Evolutionary conservation across 64 coral and sea anemone genomes (phyloP).

Genomic region (Actinia tenebrosa): DNA sequence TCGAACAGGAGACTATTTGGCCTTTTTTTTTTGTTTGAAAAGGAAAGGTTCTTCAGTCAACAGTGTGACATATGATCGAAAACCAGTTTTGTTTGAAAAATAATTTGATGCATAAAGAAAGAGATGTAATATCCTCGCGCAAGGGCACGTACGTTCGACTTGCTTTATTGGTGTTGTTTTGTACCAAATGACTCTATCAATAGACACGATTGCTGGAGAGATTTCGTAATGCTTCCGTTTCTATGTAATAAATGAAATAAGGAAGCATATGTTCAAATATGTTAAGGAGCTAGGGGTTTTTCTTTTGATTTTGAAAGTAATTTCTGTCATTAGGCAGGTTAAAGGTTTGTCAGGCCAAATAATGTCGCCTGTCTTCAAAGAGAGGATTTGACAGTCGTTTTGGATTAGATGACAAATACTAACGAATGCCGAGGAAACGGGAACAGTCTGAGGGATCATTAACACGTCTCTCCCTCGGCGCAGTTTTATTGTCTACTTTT

Average conservation of each 20-base stretch:
- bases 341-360: background rate
- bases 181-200: background rate
- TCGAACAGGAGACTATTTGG: background rate
- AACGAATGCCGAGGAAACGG: background rate
- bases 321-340: background rate
- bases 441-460: background rate
- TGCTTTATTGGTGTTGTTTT: background rate
- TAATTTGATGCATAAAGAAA: background rate
- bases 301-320: background rate
- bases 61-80: background rate
- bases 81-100: background rate
- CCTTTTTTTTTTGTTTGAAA: background rate
- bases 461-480: too few relatives aligned
- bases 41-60: background rate
- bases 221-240: background rate
- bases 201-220: background rate
- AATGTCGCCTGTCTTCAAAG: background rate
- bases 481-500: too few relatives aligned
- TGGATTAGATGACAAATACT: background rate
- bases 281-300: too few relatives aligned
- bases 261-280: background rate
- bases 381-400: background rate
- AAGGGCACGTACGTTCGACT: background rate
- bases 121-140: background rate
- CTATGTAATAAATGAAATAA: background rate